A percentile compares a stretch with the other conserved stretches of the same genome.
phyloP scores from a whole-genome alignment of 2,888 invertebrate genomes.

The Eurytoma californica region DNA sequence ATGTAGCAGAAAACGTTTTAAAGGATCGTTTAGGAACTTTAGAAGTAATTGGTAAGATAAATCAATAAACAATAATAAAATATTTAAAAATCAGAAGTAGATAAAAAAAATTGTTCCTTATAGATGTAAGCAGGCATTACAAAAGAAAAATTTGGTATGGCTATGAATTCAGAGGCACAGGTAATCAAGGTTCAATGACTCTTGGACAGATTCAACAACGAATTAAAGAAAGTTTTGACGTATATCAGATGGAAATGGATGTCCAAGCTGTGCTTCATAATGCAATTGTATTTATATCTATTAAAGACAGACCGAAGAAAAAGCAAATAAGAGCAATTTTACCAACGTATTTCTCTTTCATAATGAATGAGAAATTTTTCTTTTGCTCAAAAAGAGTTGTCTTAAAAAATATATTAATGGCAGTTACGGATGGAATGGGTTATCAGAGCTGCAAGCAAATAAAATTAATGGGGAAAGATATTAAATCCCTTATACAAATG shows the following conservation, averaged over 20 bases:
- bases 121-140: constrained; percentile 68
- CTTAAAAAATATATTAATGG: constrained; percentile 54
- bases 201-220: constrained; percentile 57
- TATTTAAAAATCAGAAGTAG: constrained; percentile 1
- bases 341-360: constrained; percentile 63
- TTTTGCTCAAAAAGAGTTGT: constrained; percentile 63
- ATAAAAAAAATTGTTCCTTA: constrained; percentile 40
- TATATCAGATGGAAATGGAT: constrained; percentile 56
- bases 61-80: not conserved
- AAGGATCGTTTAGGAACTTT: constrained; percentile 62
- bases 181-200: constrained; percentile 25
- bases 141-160: constrained; percentile 64
- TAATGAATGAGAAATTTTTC: constrained; percentile 63
- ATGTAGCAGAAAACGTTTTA: constrained; percentile 58
- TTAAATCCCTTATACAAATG: constrained; percentile 65
- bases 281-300: constrained; percentile 61
- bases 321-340: constrained; percentile 27
- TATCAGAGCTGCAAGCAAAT: constrained; percentile 59
- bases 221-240: constrained; percentile 58
- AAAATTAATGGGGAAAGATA: constrained; percentile 64
- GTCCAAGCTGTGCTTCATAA: constrained; percentile 60
- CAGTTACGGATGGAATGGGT: constrained; percentile 59
- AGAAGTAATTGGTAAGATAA: constrained; percentile 64
- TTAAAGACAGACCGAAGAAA: constrained; percentile 57
- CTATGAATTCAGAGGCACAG: constrained; percentile 57